Evolutionary conservation across 2,113 vertebrate genomes (phyloP), one percentile per base, ranked within the genome.

Genomic region (Anseranas semipalmata): DNA sequence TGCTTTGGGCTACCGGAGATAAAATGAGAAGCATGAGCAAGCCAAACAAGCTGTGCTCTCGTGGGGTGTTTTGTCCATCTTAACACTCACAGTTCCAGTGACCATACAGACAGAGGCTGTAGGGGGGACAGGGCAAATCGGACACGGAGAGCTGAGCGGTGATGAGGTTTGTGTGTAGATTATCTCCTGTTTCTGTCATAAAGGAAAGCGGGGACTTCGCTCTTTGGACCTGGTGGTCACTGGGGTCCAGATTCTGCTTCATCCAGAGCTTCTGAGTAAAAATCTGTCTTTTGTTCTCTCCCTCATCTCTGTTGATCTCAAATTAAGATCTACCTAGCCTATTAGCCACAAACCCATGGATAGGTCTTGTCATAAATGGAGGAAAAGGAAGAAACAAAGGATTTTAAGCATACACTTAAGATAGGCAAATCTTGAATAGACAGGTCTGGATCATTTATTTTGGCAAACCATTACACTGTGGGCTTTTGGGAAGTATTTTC

Each of bases 271-370:
- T 86, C 10, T 32, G 32, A 19, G 19, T 50, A 59, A 59, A 67
- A 62, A 20, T 25, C 27, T 22, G 2, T 3, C 1, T 1, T 53
- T 68, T 52, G 6, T n/a, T 74, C 12, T 79, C 14, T 55, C 28
- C 27, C 68, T 83, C 2, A 19, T 11, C n/a, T 78, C 27, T 27
- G 5, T n/a, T 74, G 53, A 75, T 59, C 24, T n/a, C 22, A 56
- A 12, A 20, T 53, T 48, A 30, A 18, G 24, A 45, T 15, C n/a
- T 82, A 10, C 37, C 20, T 50, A n/a, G 46, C 21, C 35, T 32
- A 8, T 27, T 81, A 41, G 30, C 22, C 41, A 25, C 6, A 21
- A 35, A 48, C 30, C 50, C 41, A 35, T 0, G 0, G 37, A 17
- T 3, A 59, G 12, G 7, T 55, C 56, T 55, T 50, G 46, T 46